Base-by-base conservation (phyloP, 2,888 invertebrate species). In the Aplocera efformata region DNA sequence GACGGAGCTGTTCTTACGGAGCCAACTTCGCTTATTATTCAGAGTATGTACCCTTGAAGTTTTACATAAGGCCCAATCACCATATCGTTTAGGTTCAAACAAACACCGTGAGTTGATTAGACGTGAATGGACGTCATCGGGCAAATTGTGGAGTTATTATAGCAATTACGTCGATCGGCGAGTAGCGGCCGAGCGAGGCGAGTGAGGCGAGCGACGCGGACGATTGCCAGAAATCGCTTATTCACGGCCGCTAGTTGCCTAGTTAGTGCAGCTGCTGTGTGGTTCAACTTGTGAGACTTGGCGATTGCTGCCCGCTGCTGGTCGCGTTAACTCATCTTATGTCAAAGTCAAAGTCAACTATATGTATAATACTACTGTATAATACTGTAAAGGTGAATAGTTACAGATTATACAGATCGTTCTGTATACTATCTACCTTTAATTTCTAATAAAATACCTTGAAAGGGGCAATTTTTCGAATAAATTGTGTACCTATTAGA, bases 201-300 rank as follows among this genome's bases (percentile, higher is more conserved):
- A 47, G 42, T 32, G 32, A 38, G 33, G 42, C 26, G 42, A 33
- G 53, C 50, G 53, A 42, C n/a, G 39, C 34, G 56, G 64, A 48
- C 67, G 67, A 70, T 71, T 67, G 74, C 56, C 67, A 69, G 57
- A 78, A 79, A 69, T 62, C 75, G 86, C 84, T 74, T 79, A 80
- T 73, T 85, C 84, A 85, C 74, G 67, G 70, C 61, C 76, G 73
- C 71, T 85, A 85, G 86, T 85, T 85, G 84, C 74, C 75, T 67
- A 63, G 68, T 70, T 73, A 72, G 70, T 53, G 63, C 81, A 77
- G 77, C 77, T 79, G 78, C 50, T 44, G 29, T 6, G 25, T 27
- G 17, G 32, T 35, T 7, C 42, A 45, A 53, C 26, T 0, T 6
- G 45, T 3, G 10, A 44, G 54, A 48, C 43, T 7, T 10, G 29